Percentiles rank a stretch among this genome's conserved stretches.
phyloP scores from a whole-genome alignment of 2,797 vertebrate species.

The Merluccius polli region DNA sequence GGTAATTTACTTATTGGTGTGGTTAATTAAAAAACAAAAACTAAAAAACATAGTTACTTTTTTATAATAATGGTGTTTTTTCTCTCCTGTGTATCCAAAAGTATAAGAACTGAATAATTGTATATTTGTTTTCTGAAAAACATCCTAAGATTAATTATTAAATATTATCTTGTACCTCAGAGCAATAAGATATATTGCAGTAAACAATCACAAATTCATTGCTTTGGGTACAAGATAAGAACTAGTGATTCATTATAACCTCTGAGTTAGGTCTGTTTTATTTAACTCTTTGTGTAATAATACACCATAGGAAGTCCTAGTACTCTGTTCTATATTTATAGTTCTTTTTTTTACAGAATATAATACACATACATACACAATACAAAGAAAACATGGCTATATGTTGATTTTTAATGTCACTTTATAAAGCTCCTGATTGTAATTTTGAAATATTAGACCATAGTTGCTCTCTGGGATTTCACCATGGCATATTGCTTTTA shows the following conservation, averaged over 20 bases:
- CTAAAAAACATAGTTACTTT: constrained; percentile 35
- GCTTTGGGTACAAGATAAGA: constrained; percentile 44
- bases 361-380: constrained; percentile 27
- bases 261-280: constrained; percentile 37
- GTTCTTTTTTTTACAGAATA: constrained; percentile 36
- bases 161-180: constrained; percentile 42
- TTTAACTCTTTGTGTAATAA: constrained; percentile 34
- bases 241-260: constrained; percentile 42
- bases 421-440: constrained; percentile 75
- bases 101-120: constrained; percentile 19
- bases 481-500: constrained; percentile 26
- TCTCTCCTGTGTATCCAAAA: constrained; percentile 42
- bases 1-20: constrained; percentile 47
- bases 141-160: constrained; percentile 23
- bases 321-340: constrained; percentile 43
- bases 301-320: constrained; percentile 29
- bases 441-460: constrained; percentile 51
- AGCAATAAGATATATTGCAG: constrained; percentile 55
- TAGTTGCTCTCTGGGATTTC: constrained; percentile 45
- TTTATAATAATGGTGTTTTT: constrained; percentile 48
- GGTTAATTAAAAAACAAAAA: constrained; percentile 42
- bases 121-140: constrained; percentile 37
- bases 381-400: constrained; percentile 48
- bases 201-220: constrained; percentile 56
- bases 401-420: constrained; percentile 63